Conservation (phyloP, 2,113 vertebrate species). For the Ptychochromis oligacanthus region DNA sequence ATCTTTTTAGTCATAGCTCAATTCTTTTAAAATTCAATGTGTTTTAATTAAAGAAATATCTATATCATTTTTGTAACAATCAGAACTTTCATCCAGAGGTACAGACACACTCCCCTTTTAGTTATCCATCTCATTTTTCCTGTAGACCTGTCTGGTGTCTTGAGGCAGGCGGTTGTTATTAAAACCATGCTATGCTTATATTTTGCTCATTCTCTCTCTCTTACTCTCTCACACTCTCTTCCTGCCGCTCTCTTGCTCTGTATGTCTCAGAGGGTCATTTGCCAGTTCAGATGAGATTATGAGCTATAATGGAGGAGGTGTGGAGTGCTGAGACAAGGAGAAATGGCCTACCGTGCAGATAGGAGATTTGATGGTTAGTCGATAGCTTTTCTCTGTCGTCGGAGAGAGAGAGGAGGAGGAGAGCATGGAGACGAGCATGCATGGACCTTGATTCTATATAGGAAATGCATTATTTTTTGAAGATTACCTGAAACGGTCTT, state of each 20-base stretch:
- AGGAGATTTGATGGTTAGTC: conserved; percentile 84
- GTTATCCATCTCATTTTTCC: background rate
- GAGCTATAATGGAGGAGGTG: conserved; percentile 82
- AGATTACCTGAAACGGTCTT: conserved; percentile 74
- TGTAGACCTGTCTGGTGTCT: background rate
- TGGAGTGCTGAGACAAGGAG: conserved; percentile 83
- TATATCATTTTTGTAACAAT: no score
- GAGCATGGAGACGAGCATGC: conserved; percentile 57
- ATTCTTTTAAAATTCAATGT: no score
- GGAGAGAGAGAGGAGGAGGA: conserved; percentile 44
- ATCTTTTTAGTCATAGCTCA: no score
- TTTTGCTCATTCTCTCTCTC: conserved; percentile 10
- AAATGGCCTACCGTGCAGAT: conserved; percentile 75
- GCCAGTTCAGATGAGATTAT: conserved; percentile 82
- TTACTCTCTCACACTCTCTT: background rate
- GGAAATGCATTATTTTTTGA: conserved; percentile 80
- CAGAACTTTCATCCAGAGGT: background rate
- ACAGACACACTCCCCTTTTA: background rate
- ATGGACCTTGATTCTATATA: conserved; percentile 77
- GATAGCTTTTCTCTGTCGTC: conserved; percentile 70
- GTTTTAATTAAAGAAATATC: no score
- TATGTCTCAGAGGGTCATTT: conserved; percentile 76
- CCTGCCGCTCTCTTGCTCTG: background rate
- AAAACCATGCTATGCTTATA: conserved; percentile 24
- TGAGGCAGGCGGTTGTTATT: conserved; percentile 26